Conservation (phyloP, 1,140 invertebrate genomes). For the Bombus balteatus region DNA sequence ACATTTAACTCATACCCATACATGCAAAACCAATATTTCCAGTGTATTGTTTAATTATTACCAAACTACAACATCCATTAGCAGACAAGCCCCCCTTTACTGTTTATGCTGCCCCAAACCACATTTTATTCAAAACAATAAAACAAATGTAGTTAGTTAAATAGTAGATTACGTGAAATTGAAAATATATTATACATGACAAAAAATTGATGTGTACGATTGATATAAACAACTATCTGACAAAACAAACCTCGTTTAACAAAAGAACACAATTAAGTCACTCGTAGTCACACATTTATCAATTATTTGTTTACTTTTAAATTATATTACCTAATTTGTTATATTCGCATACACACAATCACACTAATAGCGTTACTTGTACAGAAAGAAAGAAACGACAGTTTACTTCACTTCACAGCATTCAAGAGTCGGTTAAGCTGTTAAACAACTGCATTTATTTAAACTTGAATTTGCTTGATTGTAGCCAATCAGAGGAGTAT, state of each 20-base stretch:
- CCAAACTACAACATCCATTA: background rate
- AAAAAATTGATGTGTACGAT: background rate
- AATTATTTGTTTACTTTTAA: slow-evolving; percentile 21
- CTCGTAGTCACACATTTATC: slow-evolving; percentile 26
- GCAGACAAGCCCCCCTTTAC: background rate
- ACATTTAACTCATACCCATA: background rate
- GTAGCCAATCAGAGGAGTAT: background rate
- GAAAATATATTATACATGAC: no score
- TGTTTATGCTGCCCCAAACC: background rate
- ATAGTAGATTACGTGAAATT: background rate
- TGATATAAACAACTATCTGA: slow-evolving; percentile 14
- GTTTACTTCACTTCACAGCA: background rate
- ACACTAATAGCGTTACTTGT: background rate
- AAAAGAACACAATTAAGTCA: slow-evolving; percentile 39
- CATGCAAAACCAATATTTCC: slow-evolving; percentile 4
- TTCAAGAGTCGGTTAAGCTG: slow-evolving; percentile 13
- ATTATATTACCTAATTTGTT: slow-evolving; percentile 43
- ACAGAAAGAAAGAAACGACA: background rate
- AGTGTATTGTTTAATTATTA: background rate
- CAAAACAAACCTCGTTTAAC: slow-evolving; percentile 50
- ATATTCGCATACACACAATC: background rate
- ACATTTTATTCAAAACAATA: no score
- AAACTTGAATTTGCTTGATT: slow-evolving; percentile 28
- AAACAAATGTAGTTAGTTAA: no score
- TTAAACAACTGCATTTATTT: slow-evolving; percentile 40